Conservation (phyloP, 1,140 invertebrate genomes). For the Drosophila funebris region DNA sequence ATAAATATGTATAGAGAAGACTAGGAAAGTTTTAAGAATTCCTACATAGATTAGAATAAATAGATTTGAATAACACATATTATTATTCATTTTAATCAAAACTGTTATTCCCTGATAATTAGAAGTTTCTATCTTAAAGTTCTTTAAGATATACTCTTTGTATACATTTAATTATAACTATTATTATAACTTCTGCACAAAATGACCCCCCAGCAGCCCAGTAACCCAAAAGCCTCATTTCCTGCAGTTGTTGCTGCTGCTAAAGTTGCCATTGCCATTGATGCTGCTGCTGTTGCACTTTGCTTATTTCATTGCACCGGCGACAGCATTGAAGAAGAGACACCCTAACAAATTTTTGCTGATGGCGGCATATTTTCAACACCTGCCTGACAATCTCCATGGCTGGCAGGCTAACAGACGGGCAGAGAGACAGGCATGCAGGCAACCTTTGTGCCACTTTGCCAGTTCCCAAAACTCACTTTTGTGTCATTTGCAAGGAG, state of each 20-base stretch:
- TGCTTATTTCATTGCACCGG: slow-evolving; percentile 15
- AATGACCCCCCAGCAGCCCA: slow-evolving; percentile 38
- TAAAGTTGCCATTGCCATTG: slow-evolving; percentile 19
- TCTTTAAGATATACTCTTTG: too few species aligned
- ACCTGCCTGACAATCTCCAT: slow-evolving; percentile 68
- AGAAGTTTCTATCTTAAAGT: too few species aligned
- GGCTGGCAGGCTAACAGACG: slow-evolving; percentile 19
- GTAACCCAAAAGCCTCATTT: slow-evolving; percentile 68
- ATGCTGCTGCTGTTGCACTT: slow-evolving; percentile 27
- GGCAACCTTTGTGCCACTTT: slow-evolving; percentile 81
- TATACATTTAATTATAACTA: too few species aligned
- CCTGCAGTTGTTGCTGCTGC: slow-evolving; percentile 8
- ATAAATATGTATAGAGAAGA: too few species aligned
- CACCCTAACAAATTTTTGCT: slow-evolving; percentile 62
- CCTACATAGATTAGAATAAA: too few species aligned
- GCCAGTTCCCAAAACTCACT: slow-evolving; percentile 80
- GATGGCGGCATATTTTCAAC: slow-evolving; percentile 76
- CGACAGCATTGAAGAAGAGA: slow-evolving; percentile 25
- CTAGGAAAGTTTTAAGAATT: too few species aligned
- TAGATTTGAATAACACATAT: too few species aligned
- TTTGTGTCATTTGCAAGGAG: slow-evolving; percentile 63
- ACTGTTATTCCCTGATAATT: too few species aligned
- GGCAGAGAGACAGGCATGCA: slow-evolving; percentile 31
- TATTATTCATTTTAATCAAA: too few species aligned
- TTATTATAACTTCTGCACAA: background rate